These are phyloP conservation scores for Eilema griseolum DNA, from an alignment of 2,888 invertebrate species.

Conservation along the genomic window DNA sequence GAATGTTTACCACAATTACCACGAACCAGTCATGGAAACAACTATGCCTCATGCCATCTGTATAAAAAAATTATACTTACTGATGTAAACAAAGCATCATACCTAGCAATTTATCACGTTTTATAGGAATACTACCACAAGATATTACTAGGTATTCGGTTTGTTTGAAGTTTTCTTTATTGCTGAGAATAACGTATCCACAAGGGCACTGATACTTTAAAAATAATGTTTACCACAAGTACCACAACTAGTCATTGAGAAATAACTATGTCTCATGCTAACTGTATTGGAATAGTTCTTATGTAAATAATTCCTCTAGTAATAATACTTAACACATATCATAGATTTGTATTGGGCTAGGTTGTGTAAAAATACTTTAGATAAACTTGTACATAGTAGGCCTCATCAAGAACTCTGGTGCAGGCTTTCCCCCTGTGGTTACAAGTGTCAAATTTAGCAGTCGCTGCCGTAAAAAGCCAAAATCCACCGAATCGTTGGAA, in stretches of 20 bases:
- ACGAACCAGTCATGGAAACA: not conserved
- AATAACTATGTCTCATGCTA: not conserved
- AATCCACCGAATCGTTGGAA: not conserved
- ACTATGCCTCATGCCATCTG: not conserved
- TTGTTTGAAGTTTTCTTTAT: too few relatives aligned
- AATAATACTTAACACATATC: too few relatives aligned
- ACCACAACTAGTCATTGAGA: not conserved
- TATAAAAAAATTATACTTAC: not conserved
- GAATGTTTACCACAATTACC: not conserved
- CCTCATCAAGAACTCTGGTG: not conserved
- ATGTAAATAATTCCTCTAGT: not conserved
- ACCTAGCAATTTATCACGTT: not conserved
- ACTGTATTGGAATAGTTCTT: not conserved
- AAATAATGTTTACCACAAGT: conserved; percentile 1
- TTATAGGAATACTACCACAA: conserved; percentile 4
- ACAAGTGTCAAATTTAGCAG: not conserved
- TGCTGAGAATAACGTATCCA: not conserved
- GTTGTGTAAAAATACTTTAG: too few relatives aligned
- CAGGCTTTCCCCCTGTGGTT: not conserved
- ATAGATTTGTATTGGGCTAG: too few relatives aligned
- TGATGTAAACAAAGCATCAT: not conserved
- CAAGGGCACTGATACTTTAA: not conserved
- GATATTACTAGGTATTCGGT: not conserved
- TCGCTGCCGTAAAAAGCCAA: not conserved
- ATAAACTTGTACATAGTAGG: too few relatives aligned